Base-by-base conservation (phyloP, 2,888 invertebrate species). In the Tyria jacobaeae region DNA sequence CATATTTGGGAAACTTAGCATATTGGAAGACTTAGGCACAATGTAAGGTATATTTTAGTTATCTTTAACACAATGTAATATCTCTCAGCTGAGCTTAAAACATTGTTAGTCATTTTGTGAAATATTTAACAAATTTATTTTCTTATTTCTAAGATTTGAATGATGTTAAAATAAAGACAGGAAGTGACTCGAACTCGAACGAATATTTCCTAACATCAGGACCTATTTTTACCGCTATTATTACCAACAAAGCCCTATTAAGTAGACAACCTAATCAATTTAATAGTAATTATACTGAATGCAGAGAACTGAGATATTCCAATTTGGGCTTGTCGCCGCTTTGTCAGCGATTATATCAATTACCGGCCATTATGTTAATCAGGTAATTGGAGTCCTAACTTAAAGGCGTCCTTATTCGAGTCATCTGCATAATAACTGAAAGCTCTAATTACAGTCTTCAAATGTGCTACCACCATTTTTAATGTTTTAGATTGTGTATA, bases 311-410 rank as follows among this genome's bases (percentile, higher is more conserved):
- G 59, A 64, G 77, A 63, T 62, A 73, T 76, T 66, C 62, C 56
- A 64, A 71, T 68, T 74, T 24, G 12, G 39, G 52, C 48, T 57
- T 48, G 60, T 51, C 60, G 55, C 64, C 66, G 68, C 77, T 27
- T 72, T 70, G 73, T 65, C 66, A 62, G 64, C 61, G 61, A 78
- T 78, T 72, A 78, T 65, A 75, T 68, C 68, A 76, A 76, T 76
- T 78, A 78, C 66, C 53, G 50, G 41, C 60, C 73, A 75, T 76
- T 76, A 76, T 78, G 75, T 59, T 75, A 75, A 75, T 78, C 65
- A 56, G 53, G 57, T 70, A 73, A 73, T 72, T 71, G 65, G 21
- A 64, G 64, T 37, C 51, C 62, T 70, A 57, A 57, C 63, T 70
- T 67, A 57, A 59, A 71, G 60, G 67, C 55, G 53, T 60, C 17